phyloP scores from a whole-genome alignment of 2,888 invertebrate genomes.

The Gortyna flavago region DNA sequence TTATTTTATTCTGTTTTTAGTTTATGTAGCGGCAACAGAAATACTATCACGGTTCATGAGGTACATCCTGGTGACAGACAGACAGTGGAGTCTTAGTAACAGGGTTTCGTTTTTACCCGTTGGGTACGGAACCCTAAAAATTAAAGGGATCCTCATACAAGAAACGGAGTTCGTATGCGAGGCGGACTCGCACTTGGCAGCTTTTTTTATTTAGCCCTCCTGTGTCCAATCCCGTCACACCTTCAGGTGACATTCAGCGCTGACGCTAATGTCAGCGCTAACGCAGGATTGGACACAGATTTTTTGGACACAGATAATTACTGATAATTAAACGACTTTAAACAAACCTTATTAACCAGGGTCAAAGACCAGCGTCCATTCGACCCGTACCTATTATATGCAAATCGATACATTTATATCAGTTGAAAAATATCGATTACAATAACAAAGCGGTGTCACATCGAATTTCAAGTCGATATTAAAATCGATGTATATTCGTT shows the following conservation, averaged over 20 bases:
- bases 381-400: conserved; percentile 75
- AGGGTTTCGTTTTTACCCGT: no score
- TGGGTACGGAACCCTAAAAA: no score
- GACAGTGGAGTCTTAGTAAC: no score
- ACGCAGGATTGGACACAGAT: no score
- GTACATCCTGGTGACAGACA: no score
- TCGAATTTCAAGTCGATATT: conserved; percentile 69
- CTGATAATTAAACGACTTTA: conserved; percentile 40
- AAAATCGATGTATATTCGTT: conserved; percentile 63
- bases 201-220: not conserved
- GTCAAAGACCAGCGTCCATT: conserved; percentile 54
- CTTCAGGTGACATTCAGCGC: conserved; percentile 1
- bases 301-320: no score
- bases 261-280: no score
- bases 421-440: conserved; percentile 63
- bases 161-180: no score
- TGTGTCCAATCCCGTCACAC: not conserved
- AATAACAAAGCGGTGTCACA: conserved; percentile 63
- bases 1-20: no score
- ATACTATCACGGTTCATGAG: no score
- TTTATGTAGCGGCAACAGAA: no score
- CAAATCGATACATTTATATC: conserved; percentile 57
- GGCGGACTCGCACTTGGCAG: not conserved
- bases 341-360: conserved; percentile 47
- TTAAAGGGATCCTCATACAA: no score